Base-by-base conservation (phyloP, 2,113 vertebrate species). In the Trematocara variabile region DNA sequence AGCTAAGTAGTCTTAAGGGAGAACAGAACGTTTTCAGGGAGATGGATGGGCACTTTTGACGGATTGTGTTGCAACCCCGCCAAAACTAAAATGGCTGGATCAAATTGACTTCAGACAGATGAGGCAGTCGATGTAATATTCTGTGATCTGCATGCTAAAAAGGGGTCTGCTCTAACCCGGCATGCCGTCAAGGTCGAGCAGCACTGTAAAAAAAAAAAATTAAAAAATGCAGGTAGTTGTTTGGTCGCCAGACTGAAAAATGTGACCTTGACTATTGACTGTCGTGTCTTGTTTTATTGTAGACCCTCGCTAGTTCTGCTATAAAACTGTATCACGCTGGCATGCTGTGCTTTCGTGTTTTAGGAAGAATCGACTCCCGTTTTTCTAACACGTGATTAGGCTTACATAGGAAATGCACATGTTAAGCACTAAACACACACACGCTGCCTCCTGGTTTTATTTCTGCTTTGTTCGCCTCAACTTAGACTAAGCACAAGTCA, bases 91-190 rank as follows among this genome's bases (percentile, higher is more conserved):
- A 96, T 95, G 94, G 93, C 94, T 91, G 94, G 94, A 96, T 94
- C 94, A 93, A 94, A 96, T 95, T 96, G 95, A 95, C 94, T 95
- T 92, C 92, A 95, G 95, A 95, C 93, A 87, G 93, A 96, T 90
- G 94, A 95, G 92, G 92, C 89, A 92, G 93, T 94, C 91, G 93
- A 95, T 95, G 95, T 95, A 95, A 96, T 94, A 95, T 92, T 94
- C 83, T 95, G 95, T 95, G 94, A 95, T 96, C 92, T 95, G 95
- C 95, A 96, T 96, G 93, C 89, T 95, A 95, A 96, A 92, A 88
- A 94, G 95, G 90, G 89, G 89, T 90, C 90, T 44, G 93, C 86
- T 89, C 86, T 92, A 95, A 94, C 95, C 93, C 77, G 56, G 58
- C 10, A 46, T 91, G 89, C 88, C 77, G 91, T 90, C 95, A 96